phyloP scores from a whole-genome alignment of 2,113 vertebrate species.

The Oostethus manadensis region DNA sequence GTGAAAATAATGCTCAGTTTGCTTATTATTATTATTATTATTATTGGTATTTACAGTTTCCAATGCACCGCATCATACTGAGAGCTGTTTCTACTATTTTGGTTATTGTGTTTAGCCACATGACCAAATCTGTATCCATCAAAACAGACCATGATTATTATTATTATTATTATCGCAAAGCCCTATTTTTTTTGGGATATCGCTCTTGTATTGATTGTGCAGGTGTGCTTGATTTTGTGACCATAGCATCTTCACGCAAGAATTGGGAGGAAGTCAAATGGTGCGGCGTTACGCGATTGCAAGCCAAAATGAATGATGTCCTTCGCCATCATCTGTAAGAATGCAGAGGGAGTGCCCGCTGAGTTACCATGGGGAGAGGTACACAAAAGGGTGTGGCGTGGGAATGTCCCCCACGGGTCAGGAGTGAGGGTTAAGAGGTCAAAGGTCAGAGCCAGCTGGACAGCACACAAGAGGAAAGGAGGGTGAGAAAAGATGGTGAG shows the following conservation, averaged over 20 bases:
- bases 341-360: slow-evolving; percentile 62
- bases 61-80: no score
- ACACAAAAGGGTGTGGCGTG: slow-evolving; percentile 80
- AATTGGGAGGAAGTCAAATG: slow-evolving; percentile 43
- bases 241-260: background rate
- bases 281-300: slow-evolving; percentile 45
- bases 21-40: no score
- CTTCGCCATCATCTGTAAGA: slow-evolving; percentile 37
- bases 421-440: slow-evolving; percentile 71
- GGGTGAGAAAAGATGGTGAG: slow-evolving; percentile 68
- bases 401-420: slow-evolving; percentile 73
- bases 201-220: background rate
- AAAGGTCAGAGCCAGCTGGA: slow-evolving; percentile 75
- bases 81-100: background rate
- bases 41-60: no score
- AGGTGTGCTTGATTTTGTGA: background rate
- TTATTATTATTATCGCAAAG: no score
- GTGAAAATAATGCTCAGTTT: no score
- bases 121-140: background rate
- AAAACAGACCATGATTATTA: no score
- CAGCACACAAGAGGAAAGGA: slow-evolving; percentile 73
- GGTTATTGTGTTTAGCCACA: background rate
- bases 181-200: no score
- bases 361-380: slow-evolving; percentile 56
- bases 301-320: slow-evolving; percentile 39